A percentile compares a stretch with the other conserved stretches of the same genome.
Conservation (phyloP, 92 coral and sea anemone species). For the Epizoanthus ramosus region DNA sequence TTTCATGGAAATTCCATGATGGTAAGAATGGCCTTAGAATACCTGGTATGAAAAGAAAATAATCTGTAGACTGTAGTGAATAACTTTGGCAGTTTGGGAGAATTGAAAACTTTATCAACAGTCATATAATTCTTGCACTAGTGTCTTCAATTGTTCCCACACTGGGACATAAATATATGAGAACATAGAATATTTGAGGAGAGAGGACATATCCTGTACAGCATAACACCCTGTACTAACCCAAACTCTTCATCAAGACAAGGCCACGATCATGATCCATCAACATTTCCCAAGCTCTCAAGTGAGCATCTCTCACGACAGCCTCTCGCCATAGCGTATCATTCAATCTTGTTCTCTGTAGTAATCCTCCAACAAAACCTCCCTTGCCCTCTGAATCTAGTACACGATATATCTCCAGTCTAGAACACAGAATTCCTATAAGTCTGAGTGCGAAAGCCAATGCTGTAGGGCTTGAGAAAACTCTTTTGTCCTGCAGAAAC, state of each 20-base stretch:
- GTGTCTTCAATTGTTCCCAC: too few relatives aligned
- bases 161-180: too few relatives aligned
- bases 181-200: too few relatives aligned
- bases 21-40: too few relatives aligned
- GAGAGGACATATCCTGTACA: too few relatives aligned
- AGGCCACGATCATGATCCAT: constrained; percentile 62
- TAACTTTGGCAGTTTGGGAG: too few relatives aligned
- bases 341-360: constrained; percentile 37
- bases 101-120: too few relatives aligned
- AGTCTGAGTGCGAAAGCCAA: constrained; percentile 76
- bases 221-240: neutral
- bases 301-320: constrained; percentile 77
- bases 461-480: constrained; percentile 50
- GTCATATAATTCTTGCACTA: too few relatives aligned
- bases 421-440: constrained; percentile 66
- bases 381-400: constrained; percentile 19
- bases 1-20: too few relatives aligned
- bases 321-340: constrained; percentile 74
- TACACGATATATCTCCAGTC: constrained; percentile 33
- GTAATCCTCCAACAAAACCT: constrained; percentile 42
- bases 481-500: constrained; percentile 60
- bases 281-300: constrained; percentile 60
- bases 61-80: too few relatives aligned
- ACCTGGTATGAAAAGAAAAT: too few relatives aligned
- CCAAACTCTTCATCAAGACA: constrained; percentile 58